Base-by-base conservation (phyloP, 2,888 invertebrate genomes). In the Neria commutata region DNA sequence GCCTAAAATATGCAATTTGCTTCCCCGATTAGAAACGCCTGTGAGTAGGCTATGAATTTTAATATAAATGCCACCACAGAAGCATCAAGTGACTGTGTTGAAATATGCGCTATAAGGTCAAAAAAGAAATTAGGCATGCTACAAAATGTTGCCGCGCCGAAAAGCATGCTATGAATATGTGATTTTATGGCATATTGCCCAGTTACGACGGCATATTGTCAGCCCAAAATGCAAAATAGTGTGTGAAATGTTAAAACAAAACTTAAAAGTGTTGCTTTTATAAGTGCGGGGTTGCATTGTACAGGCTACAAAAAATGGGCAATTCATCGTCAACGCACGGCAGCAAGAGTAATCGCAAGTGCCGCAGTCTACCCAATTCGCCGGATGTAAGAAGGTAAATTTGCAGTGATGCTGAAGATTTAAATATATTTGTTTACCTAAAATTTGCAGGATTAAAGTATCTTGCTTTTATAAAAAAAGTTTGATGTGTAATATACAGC, bases 351-450 rank as follows among this genome's bases (percentile, higher is more conserved):
- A 74, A 74, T 61, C 74, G 82, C 37, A 82, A 82, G 73, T 81
- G 81, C 67, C 81, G 90, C 76, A 91, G 91, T 81, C 83, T 91
- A 76, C 91, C 91, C 61, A 91, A 90, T 66, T 91, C 91, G 56
- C 91, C 90, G 71, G 89, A 89, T 85, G 87, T 88, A 62, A 84
- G 89, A 81, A 89, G 89, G 89, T 89, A 87, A 69, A 58, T 60
- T 25, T 34, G 14, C 33, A 29, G n/a, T n/a, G n/a, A n/a, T n/a
- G n/a, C n/a, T 51, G 5, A 42, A 42, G 21, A 17, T 6, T 19
- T 42, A 42, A 42, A 42, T 14, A 37, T 37, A 37, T 19, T 56
- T 33, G 2, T 40, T 66, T 57, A 54, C 58, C 42, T 34, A 37
- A 37, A n/a, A 37, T n/a, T 42, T 21, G 29, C 6, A 11, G 6